Conservation (phyloP, 2,113 vertebrate genomes). For the Sclerurus mexicanus region DNA sequence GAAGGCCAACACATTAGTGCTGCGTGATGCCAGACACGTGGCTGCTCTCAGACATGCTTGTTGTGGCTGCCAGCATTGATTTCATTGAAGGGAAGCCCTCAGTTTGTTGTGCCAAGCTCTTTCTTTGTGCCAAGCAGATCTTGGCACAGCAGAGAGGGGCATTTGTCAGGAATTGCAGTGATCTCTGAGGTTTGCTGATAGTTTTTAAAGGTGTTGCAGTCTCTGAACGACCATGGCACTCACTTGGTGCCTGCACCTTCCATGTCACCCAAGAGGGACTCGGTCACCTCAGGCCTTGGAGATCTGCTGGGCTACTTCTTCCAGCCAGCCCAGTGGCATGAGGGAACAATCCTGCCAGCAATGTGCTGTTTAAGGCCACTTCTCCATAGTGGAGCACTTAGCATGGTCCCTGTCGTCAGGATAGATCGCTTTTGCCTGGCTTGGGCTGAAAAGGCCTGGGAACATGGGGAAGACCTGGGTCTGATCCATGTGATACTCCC, state of each 20-base stretch:
- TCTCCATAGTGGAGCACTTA: accelerated
- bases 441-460: background rate
- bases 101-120: background rate
- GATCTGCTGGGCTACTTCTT: background rate
- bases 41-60: background rate
- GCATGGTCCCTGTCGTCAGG: background rate
- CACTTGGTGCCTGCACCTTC: background rate
- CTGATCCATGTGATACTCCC: background rate
- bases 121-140: background rate
- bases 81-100: background rate
- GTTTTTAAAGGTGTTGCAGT: background rate
- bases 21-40: accelerated
- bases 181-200: background rate
- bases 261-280: background rate
- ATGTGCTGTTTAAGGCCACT: background rate
- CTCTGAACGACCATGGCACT: background rate
- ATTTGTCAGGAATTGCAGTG: background rate
- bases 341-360: background rate
- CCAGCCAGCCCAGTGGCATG: background rate
- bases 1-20: background rate
- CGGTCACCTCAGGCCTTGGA: background rate
- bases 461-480: background rate
- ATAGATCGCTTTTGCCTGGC: background rate
- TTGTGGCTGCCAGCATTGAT: background rate
- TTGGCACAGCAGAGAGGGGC: background rate